These are phyloP conservation scores for Trogon surrucura DNA, from an alignment of 2,113 vertebrate genomes.

Conservation along the genomic window DNA sequence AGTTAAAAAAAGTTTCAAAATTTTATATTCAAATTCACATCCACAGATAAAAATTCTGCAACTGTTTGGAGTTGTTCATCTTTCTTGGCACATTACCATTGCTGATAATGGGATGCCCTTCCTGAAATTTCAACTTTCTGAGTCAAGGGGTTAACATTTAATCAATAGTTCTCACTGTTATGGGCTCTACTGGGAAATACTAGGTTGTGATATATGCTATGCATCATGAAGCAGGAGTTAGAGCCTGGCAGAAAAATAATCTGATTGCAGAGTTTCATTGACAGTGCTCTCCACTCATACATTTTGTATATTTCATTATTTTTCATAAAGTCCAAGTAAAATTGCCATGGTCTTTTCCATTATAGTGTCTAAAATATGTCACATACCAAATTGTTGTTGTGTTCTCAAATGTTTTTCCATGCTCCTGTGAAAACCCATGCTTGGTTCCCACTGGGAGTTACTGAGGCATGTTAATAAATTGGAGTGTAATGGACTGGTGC, in stretches of 20 bases:
- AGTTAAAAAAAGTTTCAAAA: background rate
- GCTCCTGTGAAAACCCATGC: background rate
- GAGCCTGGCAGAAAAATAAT: constrained; percentile 41
- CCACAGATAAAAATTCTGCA: background rate
- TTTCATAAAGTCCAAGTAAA: constrained; percentile 26
- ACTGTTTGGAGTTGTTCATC: background rate
- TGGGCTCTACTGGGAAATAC: constrained; percentile 38
- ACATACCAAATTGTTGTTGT: background rate
- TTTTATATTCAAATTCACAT: constrained; percentile 2
- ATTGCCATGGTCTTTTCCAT: constrained; percentile 19
- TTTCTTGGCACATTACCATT: background rate
- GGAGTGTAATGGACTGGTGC: background rate
- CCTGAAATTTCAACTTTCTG: constrained; percentile 30
- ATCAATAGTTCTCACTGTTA: constrained; percentile 54
- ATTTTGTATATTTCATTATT: constrained; percentile 50
- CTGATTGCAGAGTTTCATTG: constrained; percentile 28
- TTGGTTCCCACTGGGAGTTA: background rate
- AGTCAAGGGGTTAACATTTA: constrained; percentile 50
- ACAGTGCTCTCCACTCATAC: background rate
- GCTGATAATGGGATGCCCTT: constrained; percentile 13
- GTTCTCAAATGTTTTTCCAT: background rate
- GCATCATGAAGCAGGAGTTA: constrained; percentile 56
- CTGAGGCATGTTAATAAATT: background rate
- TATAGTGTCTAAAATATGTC: constrained; percentile 17
- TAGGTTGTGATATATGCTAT: background rate